phyloP scores from a whole-genome alignment of 2,113 vertebrate genomes.

The Corythornis vintsioides region DNA sequence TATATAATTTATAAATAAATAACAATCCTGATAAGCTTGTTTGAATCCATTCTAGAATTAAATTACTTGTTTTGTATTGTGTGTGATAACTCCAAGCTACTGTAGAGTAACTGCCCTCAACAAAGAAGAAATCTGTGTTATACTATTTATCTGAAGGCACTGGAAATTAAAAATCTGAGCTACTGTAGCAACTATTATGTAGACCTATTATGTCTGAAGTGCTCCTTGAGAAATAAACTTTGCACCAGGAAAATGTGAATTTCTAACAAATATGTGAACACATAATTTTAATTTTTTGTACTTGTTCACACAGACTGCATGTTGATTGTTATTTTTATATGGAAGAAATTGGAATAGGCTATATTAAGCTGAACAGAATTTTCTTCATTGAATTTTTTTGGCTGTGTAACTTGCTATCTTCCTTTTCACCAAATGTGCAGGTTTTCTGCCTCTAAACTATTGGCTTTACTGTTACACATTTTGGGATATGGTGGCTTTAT shows the following conservation, averaged over 20 bases:
- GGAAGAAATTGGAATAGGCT: background rate
- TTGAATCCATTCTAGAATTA: constrained; percentile 70
- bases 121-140: constrained; percentile 64
- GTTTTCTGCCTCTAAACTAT: background rate
- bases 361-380: background rate
- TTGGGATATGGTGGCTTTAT: too few relatives aligned
- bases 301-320: background rate
- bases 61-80: constrained; percentile 65
- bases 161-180: constrained; percentile 40
- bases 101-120: constrained; percentile 55
- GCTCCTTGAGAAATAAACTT: constrained; percentile 6
- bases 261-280: background rate
- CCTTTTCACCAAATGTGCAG: background rate
- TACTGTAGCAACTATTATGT: background rate
- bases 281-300: background rate
- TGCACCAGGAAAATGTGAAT: background rate
- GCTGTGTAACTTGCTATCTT: background rate
- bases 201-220: background rate
- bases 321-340: background rate
- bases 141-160: constrained; percentile 52
- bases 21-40: constrained; percentile 71
- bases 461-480: too few relatives aligned
- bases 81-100: constrained; percentile 71
- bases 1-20: constrained; percentile 76
- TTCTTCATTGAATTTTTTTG: background rate